Base-by-base conservation (phyloP, 2,888 invertebrate genomes). In the Metellina segmentata region DNA sequence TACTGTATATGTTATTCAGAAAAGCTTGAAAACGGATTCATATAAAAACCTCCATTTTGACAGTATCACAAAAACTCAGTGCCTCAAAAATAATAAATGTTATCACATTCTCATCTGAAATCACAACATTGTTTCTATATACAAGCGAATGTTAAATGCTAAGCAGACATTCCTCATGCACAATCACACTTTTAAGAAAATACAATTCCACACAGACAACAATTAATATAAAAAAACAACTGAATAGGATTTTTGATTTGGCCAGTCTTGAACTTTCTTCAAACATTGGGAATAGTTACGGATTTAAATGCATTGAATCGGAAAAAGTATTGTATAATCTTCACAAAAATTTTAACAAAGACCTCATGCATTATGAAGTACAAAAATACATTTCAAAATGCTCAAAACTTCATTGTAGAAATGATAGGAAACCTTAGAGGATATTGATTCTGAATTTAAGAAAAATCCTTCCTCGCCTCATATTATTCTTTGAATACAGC, bases 1-100 rank as follows among this genome's bases (percentile, higher is more conserved):
- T 61, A 61, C 61, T 9, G n/a, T n/a, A 61, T 61, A 61, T 61
- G 11, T 61, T 61, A 61, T 61, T 61, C 16, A 61, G 61, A 61
- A 61, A 34, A 34, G 34, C 34, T 34, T 34, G 34, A 34, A 34
- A 34, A 85, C 34, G 61, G 61, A 74, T 75, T 53, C 49, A 49
- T 81, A 70, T n/a, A 53, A 75, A 82, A 20, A 75, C 52, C 52
- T 53, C 74, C 70, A 20, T 49, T 72, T 85, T 13, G 34, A 71
- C 13, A 70, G 53, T 87, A 87, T 87, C 87, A 87, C 87, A 87
- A 87, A 87, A 79, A 81, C 49, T 51, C 13, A 53, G 81, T 85
- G 74, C 74, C 11, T 83, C 69, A 85, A 81, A 81, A 70, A 81
- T 78, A 81, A 81, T 72, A 79, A 72, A 19, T 72, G 8, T 74